Evolutionary conservation across 2,888 invertebrate species (phyloP), one percentile per base, ranked within the genome.

Genomic region (Eurytoma adleriae): DNA sequence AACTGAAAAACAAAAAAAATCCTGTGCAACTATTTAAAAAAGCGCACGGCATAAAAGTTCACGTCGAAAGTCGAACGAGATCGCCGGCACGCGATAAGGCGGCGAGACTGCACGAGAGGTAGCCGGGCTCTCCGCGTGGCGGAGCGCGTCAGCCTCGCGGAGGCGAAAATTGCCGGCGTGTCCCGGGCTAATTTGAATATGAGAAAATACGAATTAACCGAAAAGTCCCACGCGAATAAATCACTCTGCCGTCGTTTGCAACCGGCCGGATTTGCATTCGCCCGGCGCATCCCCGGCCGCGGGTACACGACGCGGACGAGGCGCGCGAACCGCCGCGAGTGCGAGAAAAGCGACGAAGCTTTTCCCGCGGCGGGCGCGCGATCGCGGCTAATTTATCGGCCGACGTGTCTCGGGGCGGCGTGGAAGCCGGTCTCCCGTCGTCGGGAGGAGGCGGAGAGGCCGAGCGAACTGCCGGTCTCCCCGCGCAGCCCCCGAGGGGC

Each of bases 161-260:
- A 67, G 68, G 62, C 70, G 50, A 69, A 78, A 81, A 67, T 70
- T 61, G 56, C 54, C 13, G 66, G 50, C 64, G 54, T 67, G 18
- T 48, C 64, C 52, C 68, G 50, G 18, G 24, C 16, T 66, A 76
- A 76, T 76, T 80, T 80, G 66, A 52, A 67, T 67, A 66, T 61
- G 66, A 54, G 40, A 69, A 79, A 80, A 68, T 54, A 48, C 40
- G 59, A 70, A 75, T 71, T 67, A 79, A 70, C 57, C 27, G 40
- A 54, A 56, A 54, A 67, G 27, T 61, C 56, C n/a, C 71, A 61
- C 71, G 76, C 56, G 68, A 76, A 76, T 80, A 80, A 80, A 80
- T 71, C 79, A 75, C 74, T 75, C 71, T 67, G 18, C 61, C 54
- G 20, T 71, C 75, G n/a, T 61, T 59, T n/a, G 30, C 64, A 66